A percentile compares a stretch with the other conserved stretches of the same genome.
These are phyloP conservation scores for Sylvietta virens DNA, from an alignment of 2,113 vertebrate species.

Conservation along the genomic window DNA sequence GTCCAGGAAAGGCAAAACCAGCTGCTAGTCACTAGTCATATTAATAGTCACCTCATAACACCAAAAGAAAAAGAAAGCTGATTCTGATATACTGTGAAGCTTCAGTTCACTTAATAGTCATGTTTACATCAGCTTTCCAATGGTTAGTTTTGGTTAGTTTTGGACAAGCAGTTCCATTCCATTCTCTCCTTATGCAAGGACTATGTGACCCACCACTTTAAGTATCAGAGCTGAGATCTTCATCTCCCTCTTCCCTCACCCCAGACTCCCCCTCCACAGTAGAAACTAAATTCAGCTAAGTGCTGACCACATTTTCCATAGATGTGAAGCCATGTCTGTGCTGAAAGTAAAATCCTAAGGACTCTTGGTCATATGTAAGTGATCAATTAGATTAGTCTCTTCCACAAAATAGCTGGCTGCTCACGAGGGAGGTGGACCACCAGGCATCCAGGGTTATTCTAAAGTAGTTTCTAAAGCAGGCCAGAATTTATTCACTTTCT, in stretches of 20 bases:
- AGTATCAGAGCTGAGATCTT: background rate
- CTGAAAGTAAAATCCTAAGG: background rate
- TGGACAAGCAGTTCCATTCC: background rate
- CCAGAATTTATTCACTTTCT: background rate
- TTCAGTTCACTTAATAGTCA: background rate
- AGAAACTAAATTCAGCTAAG: background rate
- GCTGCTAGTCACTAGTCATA: background rate
- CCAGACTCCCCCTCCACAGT: fast-evolving
- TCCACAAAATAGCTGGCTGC: background rate
- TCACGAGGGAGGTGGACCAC: background rate
- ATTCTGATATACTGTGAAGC: background rate
- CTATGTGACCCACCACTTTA: background rate
- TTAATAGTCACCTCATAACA: background rate
- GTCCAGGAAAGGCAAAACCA: background rate
- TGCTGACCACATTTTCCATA: background rate
- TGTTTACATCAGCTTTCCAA: background rate
- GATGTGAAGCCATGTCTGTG: background rate
- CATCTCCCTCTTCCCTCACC: background rate
- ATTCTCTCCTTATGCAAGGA: background rate
- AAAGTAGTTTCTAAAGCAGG: background rate
- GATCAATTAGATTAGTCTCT: background rate
- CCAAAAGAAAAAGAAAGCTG: background rate
- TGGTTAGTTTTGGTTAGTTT: background rate
- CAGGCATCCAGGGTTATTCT: background rate
- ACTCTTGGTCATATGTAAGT: background rate